phyloP scores from a whole-genome alignment of 2,888 invertebrate species.

The Drosophila vallismaia region DNA sequence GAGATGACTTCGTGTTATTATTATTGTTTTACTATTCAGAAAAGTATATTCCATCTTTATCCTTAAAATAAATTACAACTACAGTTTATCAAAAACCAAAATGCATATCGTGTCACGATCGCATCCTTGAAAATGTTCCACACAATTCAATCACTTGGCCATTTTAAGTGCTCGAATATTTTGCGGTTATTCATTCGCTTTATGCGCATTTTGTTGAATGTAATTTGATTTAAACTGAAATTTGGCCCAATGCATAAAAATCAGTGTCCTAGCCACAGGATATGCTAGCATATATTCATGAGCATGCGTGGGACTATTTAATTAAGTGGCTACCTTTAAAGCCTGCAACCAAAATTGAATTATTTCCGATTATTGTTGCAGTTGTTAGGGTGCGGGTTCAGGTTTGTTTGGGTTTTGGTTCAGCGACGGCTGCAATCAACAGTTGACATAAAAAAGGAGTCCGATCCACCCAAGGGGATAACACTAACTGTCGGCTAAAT shows the following conservation, averaged over 20 bases:
- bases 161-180: slow-evolving; percentile 74
- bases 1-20: background rate
- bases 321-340: slow-evolving; percentile 63
- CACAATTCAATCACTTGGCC: slow-evolving; percentile 75
- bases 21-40: background rate
- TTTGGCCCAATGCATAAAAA: slow-evolving; percentile 31
- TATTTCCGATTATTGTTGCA: slow-evolving; percentile 52
- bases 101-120: slow-evolving; percentile 3
- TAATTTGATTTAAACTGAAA: slow-evolving; percentile 70
- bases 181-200: slow-evolving; percentile 72
- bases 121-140: slow-evolving; percentile 5
- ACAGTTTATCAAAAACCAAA: too few species aligned
- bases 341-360: slow-evolving; percentile 62
- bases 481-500: slow-evolving; percentile 41
- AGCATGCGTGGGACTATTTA: slow-evolving; percentile 57
- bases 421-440: slow-evolving; percentile 50
- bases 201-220: slow-evolving; percentile 72
- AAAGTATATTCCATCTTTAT: background rate
- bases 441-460: slow-evolving; percentile 53
- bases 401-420: background rate
- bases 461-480: slow-evolving; percentile 14
- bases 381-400: background rate
- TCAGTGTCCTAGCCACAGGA: slow-evolving; percentile 47
- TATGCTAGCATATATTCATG: slow-evolving; percentile 18
- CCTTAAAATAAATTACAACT: background rate